phyloP scores from a whole-genome alignment of 23 tunicate species.

The Halocynthia aurantium region DNA sequence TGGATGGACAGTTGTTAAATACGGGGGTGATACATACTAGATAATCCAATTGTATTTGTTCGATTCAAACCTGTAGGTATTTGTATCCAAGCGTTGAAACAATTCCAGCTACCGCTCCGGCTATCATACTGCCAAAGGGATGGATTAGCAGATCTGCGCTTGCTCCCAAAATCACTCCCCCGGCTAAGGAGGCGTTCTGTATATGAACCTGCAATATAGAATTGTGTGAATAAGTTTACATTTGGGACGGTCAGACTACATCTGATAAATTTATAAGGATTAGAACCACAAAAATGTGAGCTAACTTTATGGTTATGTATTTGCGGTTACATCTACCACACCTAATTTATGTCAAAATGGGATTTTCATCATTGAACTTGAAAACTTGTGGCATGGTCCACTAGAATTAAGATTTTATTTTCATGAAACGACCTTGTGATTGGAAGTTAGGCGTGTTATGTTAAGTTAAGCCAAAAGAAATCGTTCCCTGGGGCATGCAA shows the following conservation, averaged over 20 bases:
- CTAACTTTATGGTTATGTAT: too few species aligned
- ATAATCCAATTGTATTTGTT: neutral
- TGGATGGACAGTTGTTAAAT: neutral
- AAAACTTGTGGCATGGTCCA: too few species aligned
- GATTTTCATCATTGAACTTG: too few species aligned
- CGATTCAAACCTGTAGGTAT: slow-evolving; percentile 61
- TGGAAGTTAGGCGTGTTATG: too few species aligned
- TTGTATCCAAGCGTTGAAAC: slow-evolving; percentile 76
- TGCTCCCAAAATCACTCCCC: slow-evolving; percentile 97
- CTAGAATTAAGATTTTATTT: too few species aligned
- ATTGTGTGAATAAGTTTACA: neutral
- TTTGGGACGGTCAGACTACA: neutral
- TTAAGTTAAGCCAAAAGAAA: too few species aligned
- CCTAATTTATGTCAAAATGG: too few species aligned
- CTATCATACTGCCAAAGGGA: slow-evolving; percentile 83
- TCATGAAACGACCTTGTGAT: too few species aligned
- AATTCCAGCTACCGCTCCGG: slow-evolving; percentile 70
- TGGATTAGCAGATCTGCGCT: slow-evolving; percentile 71
- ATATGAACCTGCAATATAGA: slow-evolving; percentile 63
- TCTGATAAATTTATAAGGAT: too few species aligned
- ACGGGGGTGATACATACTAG: neutral
- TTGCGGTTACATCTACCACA: too few species aligned
- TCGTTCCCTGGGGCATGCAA: too few species aligned
- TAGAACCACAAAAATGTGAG: too few species aligned
- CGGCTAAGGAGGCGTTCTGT: slow-evolving; percentile 98